phyloP scores from a whole-genome alignment of 1,140 invertebrate genomes.

The Elysia chlorotica region DNA sequence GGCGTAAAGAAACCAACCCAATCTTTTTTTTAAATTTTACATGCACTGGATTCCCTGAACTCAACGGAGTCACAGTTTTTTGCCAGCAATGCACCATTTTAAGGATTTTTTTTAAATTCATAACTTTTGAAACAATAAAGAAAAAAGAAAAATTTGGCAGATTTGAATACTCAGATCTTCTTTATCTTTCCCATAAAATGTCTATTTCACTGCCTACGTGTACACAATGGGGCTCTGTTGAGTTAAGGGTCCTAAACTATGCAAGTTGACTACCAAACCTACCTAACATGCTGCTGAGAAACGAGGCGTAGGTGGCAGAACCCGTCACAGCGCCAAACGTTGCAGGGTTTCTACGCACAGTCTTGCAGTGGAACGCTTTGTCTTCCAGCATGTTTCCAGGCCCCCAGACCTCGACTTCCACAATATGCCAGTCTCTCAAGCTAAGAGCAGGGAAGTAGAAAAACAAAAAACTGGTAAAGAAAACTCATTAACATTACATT shows the following conservation, averaged over 20 bases:
- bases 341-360: constrained; percentile 68
- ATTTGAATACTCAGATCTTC: background rate
- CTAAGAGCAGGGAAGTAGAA: constrained; percentile 51
- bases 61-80: too few species aligned
- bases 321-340: constrained; percentile 66
- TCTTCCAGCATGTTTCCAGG: constrained; percentile 55
- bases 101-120: background rate
- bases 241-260: too few species aligned
- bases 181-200: background rate
- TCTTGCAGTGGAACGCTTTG: constrained; percentile 64
- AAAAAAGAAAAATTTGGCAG: background rate
- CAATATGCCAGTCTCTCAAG: constrained; percentile 67
- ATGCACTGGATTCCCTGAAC: too few species aligned
- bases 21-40: too few species aligned
- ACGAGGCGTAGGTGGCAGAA: constrained; percentile 67
- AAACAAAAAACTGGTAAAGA: too few species aligned
- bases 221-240: background rate
- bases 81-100: background rate
- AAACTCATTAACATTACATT: too few species aligned
- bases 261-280: constrained; percentile 12
- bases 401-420: constrained; percentile 68
- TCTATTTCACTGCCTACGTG: background rate
- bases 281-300: constrained; percentile 65
- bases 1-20: too few species aligned
- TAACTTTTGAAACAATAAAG: background rate